Evolutionary conservation across 2,888 invertebrate genomes (phyloP).

Genomic region (Syrista parreyssii): DNA sequence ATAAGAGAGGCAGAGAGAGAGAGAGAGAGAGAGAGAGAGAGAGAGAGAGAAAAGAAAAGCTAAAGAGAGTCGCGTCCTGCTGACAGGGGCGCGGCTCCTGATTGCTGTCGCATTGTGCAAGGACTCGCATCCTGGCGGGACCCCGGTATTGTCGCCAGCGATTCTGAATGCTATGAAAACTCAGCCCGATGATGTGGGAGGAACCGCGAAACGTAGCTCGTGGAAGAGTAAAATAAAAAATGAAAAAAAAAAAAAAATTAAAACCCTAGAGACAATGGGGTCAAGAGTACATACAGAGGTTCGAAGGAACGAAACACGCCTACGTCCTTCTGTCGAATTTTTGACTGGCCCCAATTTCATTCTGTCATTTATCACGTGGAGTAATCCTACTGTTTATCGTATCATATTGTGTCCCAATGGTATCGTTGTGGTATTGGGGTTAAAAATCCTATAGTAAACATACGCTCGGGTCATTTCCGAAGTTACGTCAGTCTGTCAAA

Average conservation of each 20-base stretch:
- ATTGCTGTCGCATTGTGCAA: constrained; percentile 65
- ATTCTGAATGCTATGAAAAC: constrained; percentile 38
- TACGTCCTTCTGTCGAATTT: constrained; percentile 46
- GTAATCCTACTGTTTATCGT: background rate
- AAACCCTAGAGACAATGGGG: constrained; percentile 63
- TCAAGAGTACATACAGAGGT: constrained; percentile 62
- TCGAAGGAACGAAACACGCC: constrained; percentile 59
- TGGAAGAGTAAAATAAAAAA: constrained; percentile 6
- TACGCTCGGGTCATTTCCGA: background rate
- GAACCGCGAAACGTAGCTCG: constrained; percentile 34
- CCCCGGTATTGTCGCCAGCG: constrained; percentile 48
- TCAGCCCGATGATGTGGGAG: constrained; percentile 49
- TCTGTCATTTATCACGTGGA: background rate
- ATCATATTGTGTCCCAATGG: background rate
- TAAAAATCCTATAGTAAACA: background rate
- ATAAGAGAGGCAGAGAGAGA: background rate
- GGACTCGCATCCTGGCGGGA: constrained; percentile 45
- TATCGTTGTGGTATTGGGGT: background rate
- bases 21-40: constrained; percentile 12
- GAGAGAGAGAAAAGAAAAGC: constrained; percentile 24
- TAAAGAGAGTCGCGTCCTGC: constrained; percentile 42
- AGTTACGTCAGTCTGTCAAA: background rate
- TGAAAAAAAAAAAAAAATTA: constrained; percentile 48
- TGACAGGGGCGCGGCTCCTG: constrained; percentile 63
- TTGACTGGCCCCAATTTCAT: background rate